These are phyloP conservation scores for Coregonus sp. DNA, from an alignment of 2,797 vertebrate species.

Conservation along the genomic window DNA sequence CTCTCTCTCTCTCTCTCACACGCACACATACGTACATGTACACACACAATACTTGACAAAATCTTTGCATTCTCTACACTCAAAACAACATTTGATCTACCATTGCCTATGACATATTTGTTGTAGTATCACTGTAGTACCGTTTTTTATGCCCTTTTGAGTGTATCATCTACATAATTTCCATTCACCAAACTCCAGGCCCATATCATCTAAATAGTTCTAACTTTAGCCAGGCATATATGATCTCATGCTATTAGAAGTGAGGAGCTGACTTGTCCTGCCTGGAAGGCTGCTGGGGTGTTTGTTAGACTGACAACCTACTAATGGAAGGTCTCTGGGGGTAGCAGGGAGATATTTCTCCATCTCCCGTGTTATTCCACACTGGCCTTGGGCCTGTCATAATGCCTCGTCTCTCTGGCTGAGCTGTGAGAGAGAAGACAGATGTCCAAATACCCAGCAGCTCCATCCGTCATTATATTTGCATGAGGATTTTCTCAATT, in stretches of 20 bases:
- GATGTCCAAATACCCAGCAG: constrained; percentile 72
- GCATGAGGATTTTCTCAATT: constrained; percentile 37
- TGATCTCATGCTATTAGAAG: constrained; percentile 64
- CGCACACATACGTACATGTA: background rate
- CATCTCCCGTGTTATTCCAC: constrained; percentile 56
- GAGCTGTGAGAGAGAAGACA: constrained; percentile 66
- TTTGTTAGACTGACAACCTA: constrained; percentile 68
- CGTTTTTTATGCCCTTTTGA: background rate
- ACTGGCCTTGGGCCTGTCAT: constrained; percentile 60
- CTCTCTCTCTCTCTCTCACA: constrained; percentile 24
- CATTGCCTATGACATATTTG: constrained; percentile 19
- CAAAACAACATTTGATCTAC: background rate
- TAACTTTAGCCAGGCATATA: constrained; percentile 66
- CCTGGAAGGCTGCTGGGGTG: constrained; percentile 61
- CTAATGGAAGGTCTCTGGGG: constrained; percentile 72
- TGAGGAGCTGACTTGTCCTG: constrained; percentile 53
- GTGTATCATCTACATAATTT: constrained; percentile 59
- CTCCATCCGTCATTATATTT: constrained; percentile 66
- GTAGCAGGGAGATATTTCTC: constrained; percentile 56
- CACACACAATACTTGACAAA: background rate
- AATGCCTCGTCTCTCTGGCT: constrained; percentile 53
- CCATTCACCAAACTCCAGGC: constrained; percentile 45
- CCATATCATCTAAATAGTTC: constrained; percentile 37
- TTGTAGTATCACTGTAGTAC: too few species aligned
- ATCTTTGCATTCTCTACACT: background rate